Percentiles rank a stretch among this genome's conserved stretches.
Evolutionary conservation across 2,888 invertebrate species (phyloP).

Genomic region (Nomada fucata): DNA sequence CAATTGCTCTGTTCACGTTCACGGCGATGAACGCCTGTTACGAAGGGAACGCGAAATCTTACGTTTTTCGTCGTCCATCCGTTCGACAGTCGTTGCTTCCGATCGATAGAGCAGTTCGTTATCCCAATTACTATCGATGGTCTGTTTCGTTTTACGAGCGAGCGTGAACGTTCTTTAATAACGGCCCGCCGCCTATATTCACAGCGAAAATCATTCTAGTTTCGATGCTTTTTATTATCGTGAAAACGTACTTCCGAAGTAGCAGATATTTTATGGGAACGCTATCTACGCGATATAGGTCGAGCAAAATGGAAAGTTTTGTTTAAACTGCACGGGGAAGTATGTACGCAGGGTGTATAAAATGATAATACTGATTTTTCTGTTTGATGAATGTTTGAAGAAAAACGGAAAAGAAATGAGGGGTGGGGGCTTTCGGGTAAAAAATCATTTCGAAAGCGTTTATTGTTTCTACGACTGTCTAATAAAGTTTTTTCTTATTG

Average conservation of each 20-base stretch:
- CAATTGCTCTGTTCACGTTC: neutral
- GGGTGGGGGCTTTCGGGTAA: too few species aligned
- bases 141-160: slow-evolving; percentile 33
- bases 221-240: slow-evolving; percentile 17
- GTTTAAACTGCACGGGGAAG: too few species aligned
- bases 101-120: neutral
- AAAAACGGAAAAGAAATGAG: too few species aligned
- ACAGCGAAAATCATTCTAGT: slow-evolving; percentile 1
- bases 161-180: slow-evolving; percentile 35
- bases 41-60: slow-evolving; percentile 6
- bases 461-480: too few species aligned
- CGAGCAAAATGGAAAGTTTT: too few species aligned
- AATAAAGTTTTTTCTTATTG: too few species aligned
- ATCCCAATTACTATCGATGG: slow-evolving; percentile 13
- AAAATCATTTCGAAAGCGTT: too few species aligned
- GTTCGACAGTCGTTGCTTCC: neutral
- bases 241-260: neutral
- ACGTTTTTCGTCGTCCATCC: neutral
- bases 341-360: too few species aligned
- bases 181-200: slow-evolving; percentile 4
- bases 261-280: too few species aligned
- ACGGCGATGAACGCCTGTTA: slow-evolving; percentile 20
- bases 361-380: too few species aligned
- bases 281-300: too few species aligned
- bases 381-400: too few species aligned